Conservation (phyloP, 2,888 invertebrate genomes). For the Cerceris ruficornis region DNA sequence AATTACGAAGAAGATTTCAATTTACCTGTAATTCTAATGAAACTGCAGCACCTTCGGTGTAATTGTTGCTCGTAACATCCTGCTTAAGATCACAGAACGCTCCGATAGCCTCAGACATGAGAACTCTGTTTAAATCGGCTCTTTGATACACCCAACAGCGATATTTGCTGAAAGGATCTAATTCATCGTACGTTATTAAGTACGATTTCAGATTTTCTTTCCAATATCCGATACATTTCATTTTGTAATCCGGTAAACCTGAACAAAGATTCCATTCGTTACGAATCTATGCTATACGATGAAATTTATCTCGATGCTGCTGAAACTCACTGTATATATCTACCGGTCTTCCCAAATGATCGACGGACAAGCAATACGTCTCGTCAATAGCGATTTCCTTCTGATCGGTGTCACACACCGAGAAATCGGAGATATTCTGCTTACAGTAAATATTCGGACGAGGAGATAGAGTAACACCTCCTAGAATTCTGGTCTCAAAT, state of each 20-base stretch:
- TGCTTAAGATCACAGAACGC: slow-evolving; percentile 95
- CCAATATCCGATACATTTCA: slow-evolving; percentile 99
- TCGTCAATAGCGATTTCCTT: slow-evolving; percentile 97
- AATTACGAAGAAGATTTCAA: not conserved
- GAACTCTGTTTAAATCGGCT: slow-evolving; percentile 94
- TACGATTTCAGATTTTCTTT: slow-evolving; percentile 98
- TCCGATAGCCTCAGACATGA: slow-evolving; percentile 93
- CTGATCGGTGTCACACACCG: slow-evolving; percentile 97
- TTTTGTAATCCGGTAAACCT: slow-evolving; percentile 96
- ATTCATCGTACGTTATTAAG: slow-evolving; percentile 96
- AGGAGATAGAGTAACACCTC: slow-evolving; percentile 96
- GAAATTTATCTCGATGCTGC: not conserved
- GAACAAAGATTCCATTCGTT: slow-evolving; percentile 19
- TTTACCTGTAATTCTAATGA: slow-evolving; percentile 91
- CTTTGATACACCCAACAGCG: slow-evolving; percentile 99
- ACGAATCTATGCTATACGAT: not conserved
- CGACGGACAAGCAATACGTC: slow-evolving; percentile 97
- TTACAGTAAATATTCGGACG: slow-evolving; percentile 96
- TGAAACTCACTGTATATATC: slow-evolving; percentile 91
- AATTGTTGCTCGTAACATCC: slow-evolving; percentile 93
- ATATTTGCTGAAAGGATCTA: slow-evolving; percentile 97
- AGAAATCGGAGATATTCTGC: slow-evolving; percentile 96
- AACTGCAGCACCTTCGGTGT: slow-evolving; percentile 96
- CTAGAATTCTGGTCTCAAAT: slow-evolving; percentile 96
- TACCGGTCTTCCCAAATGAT: slow-evolving; percentile 95